Conservation (phyloP, 1,140 invertebrate genomes). For the Anagrus nilaparvatae region DNA sequence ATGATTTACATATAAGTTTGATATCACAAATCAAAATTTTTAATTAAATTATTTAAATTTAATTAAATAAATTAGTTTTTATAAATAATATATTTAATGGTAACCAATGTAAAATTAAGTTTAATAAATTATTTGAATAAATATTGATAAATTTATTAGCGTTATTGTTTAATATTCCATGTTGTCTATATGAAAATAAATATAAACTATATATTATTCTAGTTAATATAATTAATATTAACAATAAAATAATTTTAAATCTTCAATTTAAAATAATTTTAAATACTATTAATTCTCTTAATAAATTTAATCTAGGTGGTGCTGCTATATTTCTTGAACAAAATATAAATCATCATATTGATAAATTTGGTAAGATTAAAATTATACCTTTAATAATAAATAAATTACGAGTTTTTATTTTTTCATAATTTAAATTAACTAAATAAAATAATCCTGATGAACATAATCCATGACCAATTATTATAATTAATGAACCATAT, state of each 20-base stretch:
- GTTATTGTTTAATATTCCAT: slow-evolving; percentile 41
- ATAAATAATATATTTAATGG: slow-evolving; percentile 50
- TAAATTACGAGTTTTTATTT: slow-evolving; percentile 31
- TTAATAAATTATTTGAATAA: slow-evolving; percentile 44
- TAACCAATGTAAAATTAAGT: slow-evolving; percentile 49
- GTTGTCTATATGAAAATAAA: slow-evolving; percentile 47
- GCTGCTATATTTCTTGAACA: slow-evolving; percentile 36
- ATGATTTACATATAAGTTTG: slow-evolving; percentile 41
- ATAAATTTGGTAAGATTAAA: slow-evolving; percentile 27
- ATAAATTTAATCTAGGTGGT: slow-evolving; percentile 32
- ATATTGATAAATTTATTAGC: slow-evolving; percentile 34
- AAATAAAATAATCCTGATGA: slow-evolving; percentile 59
- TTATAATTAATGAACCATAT: slow-evolving; percentile 45
- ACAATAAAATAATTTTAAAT: slow-evolving; percentile 40
- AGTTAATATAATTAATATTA: slow-evolving; percentile 29
- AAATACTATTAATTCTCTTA: slow-evolving; percentile 49
- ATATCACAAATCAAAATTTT: slow-evolving; percentile 52
- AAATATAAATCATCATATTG: slow-evolving; percentile 52
- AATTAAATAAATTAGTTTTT: slow-evolving; percentile 42
- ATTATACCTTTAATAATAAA: slow-evolving; percentile 35
- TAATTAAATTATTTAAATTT: slow-evolving; percentile 49
- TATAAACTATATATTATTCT: slow-evolving; percentile 24
- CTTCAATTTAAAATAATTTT: slow-evolving; percentile 42
- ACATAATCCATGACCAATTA: slow-evolving; percentile 55
- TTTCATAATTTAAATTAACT: slow-evolving; percentile 52